phyloP scores from a whole-genome alignment of 2,113 vertebrate species.

The Leucopsar rothschildi region DNA sequence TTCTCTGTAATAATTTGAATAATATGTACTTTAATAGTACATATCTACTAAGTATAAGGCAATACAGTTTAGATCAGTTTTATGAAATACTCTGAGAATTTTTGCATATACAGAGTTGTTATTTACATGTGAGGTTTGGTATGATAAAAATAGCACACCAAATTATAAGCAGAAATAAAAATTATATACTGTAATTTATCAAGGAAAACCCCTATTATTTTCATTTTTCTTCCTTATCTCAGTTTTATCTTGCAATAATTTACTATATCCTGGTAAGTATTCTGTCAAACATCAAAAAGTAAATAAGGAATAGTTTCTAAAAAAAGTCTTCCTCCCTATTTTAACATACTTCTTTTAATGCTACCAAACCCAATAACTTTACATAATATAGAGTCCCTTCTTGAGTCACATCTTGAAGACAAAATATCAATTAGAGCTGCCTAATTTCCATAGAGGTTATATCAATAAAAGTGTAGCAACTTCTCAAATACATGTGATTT shows the following conservation, averaged over 20 bases:
- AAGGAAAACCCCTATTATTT: background rate
- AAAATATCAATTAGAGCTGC: background rate
- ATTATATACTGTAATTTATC: background rate
- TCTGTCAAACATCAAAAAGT: background rate
- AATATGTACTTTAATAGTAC: background rate
- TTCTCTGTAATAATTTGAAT: background rate
- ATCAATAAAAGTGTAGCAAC: background rate
- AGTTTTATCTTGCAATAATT: background rate
- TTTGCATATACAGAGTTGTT: background rate
- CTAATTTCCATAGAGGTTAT: background rate
- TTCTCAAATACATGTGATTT: background rate
- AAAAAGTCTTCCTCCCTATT: background rate
- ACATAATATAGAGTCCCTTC: background rate
- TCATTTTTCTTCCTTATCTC: background rate
- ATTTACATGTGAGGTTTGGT: background rate
- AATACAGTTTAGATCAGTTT: background rate
- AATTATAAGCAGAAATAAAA: background rate
- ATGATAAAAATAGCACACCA: background rate
- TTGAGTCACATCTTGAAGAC: background rate
- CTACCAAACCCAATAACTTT: background rate
- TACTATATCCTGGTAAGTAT: background rate
- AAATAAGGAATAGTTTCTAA: background rate
- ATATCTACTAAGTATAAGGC: background rate
- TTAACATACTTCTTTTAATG: background rate
- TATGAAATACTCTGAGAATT: background rate